These are phyloP conservation scores for Phoxinus dragarum DNA, from an alignment of 2,797 vertebrate genomes.

Conservation along the genomic window DNA sequence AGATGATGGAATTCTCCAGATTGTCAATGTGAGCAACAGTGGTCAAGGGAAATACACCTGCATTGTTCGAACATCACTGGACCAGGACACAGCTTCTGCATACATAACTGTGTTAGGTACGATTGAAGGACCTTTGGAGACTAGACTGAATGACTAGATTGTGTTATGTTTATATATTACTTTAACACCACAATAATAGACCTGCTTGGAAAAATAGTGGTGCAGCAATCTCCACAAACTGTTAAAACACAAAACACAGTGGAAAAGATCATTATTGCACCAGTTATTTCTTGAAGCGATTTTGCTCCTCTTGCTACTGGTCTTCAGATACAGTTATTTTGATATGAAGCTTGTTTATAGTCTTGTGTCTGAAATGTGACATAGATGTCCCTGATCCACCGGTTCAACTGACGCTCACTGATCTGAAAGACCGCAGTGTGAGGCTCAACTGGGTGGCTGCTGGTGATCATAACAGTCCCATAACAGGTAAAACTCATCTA, in stretches of 20 bases:
- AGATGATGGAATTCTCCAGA: slow-evolving; percentile 80
- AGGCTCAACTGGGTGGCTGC: slow-evolving; percentile 85
- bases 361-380: slow-evolving; percentile 43
- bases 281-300: background rate
- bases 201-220: background rate
- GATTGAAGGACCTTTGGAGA: background rate
- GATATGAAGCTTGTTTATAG: background rate
- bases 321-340: slow-evolving; percentile 1
- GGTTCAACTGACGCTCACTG: slow-evolving; percentile 76
- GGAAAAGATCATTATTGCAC: background rate
- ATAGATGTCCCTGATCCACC: slow-evolving; percentile 90
- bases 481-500: slow-evolving; percentile 79
- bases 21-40: slow-evolving; percentile 82
- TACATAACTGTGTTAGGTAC: slow-evolving; percentile 86
- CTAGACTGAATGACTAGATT: slow-evolving; percentile 3
- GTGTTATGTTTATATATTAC: background rate
- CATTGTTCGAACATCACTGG: slow-evolving; percentile 83
- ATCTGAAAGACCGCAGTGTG: slow-evolving; percentile 79
- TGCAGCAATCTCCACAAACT: background rate
- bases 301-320: background rate
- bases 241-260: background rate
- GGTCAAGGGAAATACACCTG: slow-evolving; percentile 89
- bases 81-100: slow-evolving; percentile 75
- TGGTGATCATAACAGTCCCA: slow-evolving; percentile 83
- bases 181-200: slow-evolving; percentile 17